Evolutionary conservation across 2,888 invertebrate genomes (phyloP), one percentile per base, ranked within the genome.

Genomic region (Xanthorhoe spadicearia): DNA sequence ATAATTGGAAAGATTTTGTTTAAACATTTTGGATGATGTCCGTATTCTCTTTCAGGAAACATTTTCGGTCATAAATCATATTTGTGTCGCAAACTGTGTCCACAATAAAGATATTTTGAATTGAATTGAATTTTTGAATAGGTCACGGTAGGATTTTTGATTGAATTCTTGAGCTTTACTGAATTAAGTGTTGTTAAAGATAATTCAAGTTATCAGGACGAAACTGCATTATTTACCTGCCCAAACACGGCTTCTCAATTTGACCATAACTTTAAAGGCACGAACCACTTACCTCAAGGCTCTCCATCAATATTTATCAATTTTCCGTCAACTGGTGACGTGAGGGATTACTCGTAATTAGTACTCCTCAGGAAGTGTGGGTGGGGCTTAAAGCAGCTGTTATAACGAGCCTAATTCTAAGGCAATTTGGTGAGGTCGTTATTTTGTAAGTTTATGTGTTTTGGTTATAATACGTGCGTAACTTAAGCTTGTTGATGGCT

Each of bases 381-480:
- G 63, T 46, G 57, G 43, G 56, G 17, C 38, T 51, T 49, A 46
- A 56, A 61, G 18, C 49, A 49, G 54, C 54, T 17, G 49, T 19
- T 52, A 61, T 56, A 66, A 66, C 58, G 10, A 58, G 54, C 62
- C 51, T 65, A 61, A 61, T 65, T 52, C 65, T 56, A 61, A 28
- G 55, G 23, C 56, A 23, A 60, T 65, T 65, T 61, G 51, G 38
- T 57, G 35, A 53, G 13, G 19, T 51, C 32, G 35, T 58, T 49
- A 54, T 53, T 8, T 18, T 49, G 55, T 48, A 35, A 52, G 50
- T 55, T 55, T 58, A 35, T 9, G 50, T 2, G 32, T 38, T 58
- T 50, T 58, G 35, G 19, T 19, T 17, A 49, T 18, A 48, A 43
- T n/a, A n/a, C n/a, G n/a, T n/a, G 18, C 23, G 56, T 56, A 15